A percentile compares a stretch with the other conserved stretches of the same genome.
Evolutionary conservation across 2,113 vertebrate species (phyloP).

Genomic region (Pyrgilauda ruficollis): DNA sequence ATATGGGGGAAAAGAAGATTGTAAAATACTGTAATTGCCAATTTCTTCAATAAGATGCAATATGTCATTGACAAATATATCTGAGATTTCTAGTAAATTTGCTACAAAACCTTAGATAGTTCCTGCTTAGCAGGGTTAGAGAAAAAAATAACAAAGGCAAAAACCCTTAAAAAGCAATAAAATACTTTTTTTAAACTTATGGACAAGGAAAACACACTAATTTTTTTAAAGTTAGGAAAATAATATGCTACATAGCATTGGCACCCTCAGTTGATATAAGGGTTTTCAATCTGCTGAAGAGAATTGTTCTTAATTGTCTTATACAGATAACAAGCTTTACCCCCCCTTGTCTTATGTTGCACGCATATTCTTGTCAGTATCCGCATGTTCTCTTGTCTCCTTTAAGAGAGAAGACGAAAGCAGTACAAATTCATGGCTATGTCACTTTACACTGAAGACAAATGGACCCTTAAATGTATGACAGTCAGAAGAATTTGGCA

Average conservation of each 20-base stretch:
- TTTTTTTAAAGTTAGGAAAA: neutral
- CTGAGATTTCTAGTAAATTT: neutral
- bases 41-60: neutral
- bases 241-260: neutral
- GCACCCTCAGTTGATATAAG: neutral
- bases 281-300: neutral
- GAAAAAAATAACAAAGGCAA: neutral
- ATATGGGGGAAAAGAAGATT: neutral
- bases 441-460: neutral
- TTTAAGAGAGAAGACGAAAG: neutral
- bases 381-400: neutral
- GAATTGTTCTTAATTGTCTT: neutral
- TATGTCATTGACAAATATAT: neutral
- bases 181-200: neutral
- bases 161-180: neutral
- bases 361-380: neutral
- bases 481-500: neutral
- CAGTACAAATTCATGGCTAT: neutral
- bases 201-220: neutral
- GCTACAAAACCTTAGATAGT: neutral
- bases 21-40: neutral
- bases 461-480: constrained; percentile 9
- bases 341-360: neutral
- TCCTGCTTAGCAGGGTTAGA: neutral
- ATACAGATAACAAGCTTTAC: neutral